Conservation (phyloP, 2,888 invertebrate genomes). For the Agonum fuliginosum region DNA sequence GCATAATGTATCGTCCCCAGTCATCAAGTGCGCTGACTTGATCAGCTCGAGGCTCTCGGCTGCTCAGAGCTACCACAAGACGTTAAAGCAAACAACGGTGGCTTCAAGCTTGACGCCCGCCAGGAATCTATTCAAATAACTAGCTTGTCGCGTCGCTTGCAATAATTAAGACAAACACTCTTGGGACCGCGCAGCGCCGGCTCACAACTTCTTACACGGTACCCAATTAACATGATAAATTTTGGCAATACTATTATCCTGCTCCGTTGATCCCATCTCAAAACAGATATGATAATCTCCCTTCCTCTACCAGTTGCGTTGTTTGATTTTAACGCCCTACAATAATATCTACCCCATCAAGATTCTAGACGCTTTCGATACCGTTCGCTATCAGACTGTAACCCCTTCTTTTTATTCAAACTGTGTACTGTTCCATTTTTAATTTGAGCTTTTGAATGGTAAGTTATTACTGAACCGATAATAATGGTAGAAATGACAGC, state of each 20-base stretch:
- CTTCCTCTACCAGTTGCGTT: constrained; percentile 34
- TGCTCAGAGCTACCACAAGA: background rate
- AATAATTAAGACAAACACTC: constrained; percentile 74
- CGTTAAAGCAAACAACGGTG: constrained; percentile 66
- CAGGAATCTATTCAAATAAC: constrained; percentile 72
- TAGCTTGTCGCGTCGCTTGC: constrained; percentile 71
- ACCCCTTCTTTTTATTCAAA: too few species aligned
- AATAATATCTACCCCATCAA: too few species aligned
- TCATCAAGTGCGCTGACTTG: constrained; percentile 6
- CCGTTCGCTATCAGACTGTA: too few species aligned
- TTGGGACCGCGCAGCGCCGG: constrained; percentile 66
- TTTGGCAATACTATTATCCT: constrained; percentile 54
- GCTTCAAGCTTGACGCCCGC: constrained; percentile 69
- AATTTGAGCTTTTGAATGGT: too few species aligned
- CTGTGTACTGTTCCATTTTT: too few species aligned
- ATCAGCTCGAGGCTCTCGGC: background rate
- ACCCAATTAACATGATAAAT: constrained; percentile 58
- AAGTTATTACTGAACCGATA: too few species aligned
- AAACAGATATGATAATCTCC: constrained; percentile 45
- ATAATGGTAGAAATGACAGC: too few species aligned
- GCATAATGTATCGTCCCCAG: constrained; percentile 16
- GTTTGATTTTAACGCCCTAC: constrained; percentile 24
- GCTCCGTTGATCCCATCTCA: constrained; percentile 43
- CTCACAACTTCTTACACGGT: constrained; percentile 55
- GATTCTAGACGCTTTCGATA: too few species aligned